These are phyloP conservation scores for Coelopa pilipes DNA, from an alignment of 2,888 invertebrate species.

Conservation along the genomic window DNA sequence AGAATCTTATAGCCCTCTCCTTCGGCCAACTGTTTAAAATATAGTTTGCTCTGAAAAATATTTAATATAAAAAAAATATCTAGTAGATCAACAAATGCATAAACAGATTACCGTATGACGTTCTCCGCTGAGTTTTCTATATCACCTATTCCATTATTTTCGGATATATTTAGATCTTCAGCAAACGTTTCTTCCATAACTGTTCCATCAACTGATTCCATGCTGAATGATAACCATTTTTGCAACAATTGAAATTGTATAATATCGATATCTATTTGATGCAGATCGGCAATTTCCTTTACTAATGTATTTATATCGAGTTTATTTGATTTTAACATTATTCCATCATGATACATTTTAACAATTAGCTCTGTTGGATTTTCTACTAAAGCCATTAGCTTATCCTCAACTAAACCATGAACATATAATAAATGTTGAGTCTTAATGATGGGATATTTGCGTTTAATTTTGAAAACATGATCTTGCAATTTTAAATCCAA, in stretches of 20 bases:
- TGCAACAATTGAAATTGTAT: conserved; percentile 63
- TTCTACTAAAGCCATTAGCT: conserved; percentile 60
- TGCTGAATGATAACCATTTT: conserved; percentile 63
- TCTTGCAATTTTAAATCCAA: conserved; percentile 57
- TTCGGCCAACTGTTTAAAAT: conserved; percentile 64
- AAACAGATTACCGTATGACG: conserved; percentile 52
- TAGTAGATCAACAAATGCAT: neutral
- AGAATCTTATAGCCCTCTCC: conserved; percentile 59
- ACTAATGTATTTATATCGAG: conserved; percentile 64
- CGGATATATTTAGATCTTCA: conserved; percentile 57
- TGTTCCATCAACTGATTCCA: conserved; percentile 53
- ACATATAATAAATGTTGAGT: conserved; percentile 64
- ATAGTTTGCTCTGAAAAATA: conserved; percentile 59
- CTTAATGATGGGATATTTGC: conserved; percentile 65
- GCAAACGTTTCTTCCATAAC: conserved; percentile 64
- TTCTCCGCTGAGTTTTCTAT: conserved; percentile 56
- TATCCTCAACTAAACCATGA: conserved; percentile 63
- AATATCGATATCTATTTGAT: conserved; percentile 56
- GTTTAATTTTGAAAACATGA: conserved; percentile 61
- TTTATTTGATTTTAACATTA: conserved; percentile 60
- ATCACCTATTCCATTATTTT: conserved; percentile 42
- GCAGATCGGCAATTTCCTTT: conserved; percentile 60
- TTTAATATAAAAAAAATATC: neutral
- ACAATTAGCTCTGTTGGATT: conserved; percentile 62
- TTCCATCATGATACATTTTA: conserved; percentile 61